These are phyloP conservation scores for Macrotus californicus DNA, from an alignment of 2,113 vertebrate genomes.

Conservation along the genomic window DNA sequence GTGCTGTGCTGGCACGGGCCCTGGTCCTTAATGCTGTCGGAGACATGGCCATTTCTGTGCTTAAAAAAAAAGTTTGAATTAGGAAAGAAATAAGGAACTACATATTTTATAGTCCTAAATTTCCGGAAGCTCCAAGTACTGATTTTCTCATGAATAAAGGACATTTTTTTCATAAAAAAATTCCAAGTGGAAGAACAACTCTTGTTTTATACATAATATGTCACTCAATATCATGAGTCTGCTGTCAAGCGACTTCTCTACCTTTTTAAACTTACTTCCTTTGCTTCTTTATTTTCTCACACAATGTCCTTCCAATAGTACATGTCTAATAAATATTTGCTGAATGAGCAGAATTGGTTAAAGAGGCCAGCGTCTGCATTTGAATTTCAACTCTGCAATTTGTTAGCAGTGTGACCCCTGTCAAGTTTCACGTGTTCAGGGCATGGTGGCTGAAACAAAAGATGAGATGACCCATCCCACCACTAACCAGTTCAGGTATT, in stretches of 20 bases:
- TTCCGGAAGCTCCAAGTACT: background rate
- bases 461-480: too few species aligned
- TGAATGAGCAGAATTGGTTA: background rate
- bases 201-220: background rate
- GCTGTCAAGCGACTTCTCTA: background rate
- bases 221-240: background rate
- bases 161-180: background rate
- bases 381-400: too few species aligned
- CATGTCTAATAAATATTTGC: background rate
- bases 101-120: background rate
- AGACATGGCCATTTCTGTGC: background rate
- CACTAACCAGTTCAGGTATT: too few species aligned
- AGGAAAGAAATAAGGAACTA: background rate
- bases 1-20: accelerated
- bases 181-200: background rate
- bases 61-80: background rate
- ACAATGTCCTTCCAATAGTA: background rate
- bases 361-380: background rate
- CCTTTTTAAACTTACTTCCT: background rate
- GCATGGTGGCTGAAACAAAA: too few species aligned
- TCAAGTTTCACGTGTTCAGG: background rate
- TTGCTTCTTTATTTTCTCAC: background rate
- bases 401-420: background rate
- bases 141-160: background rate
- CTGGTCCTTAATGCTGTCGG: background rate